Base-by-base conservation (phyloP, 1,140 invertebrate genomes). In the Drosophila takahashii region DNA sequence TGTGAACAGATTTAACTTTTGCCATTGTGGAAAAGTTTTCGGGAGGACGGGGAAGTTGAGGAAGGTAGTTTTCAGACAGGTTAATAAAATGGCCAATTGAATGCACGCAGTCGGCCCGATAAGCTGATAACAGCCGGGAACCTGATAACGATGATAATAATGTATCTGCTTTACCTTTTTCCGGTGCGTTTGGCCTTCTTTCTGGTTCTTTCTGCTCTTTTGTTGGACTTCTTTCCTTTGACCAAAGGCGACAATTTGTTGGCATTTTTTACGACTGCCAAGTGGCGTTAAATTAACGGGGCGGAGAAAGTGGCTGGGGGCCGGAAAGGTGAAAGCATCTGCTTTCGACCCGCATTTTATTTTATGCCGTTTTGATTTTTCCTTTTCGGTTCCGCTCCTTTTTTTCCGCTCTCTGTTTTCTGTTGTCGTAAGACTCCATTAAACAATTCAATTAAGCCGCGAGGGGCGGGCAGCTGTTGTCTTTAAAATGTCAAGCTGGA, bases 351-450 rank as follows among this genome's bases (percentile, higher is more conserved):
- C 83, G 83, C 79, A 86, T 89, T 90, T 87, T 65, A 83, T 83
- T 86, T 87, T 83, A 89, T 86, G 83, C 75, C 79, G 71, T 79
- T 86, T 89, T 89, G 83, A 87, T 87, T 87, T 84, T 77, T 79
- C 51, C 62, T 48, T 70, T 58, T 47, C 61, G 29, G 66, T 50
- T 59, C 48, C 18, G 36, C 47, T 54, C 10, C 34, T 8, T 47
- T 66, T 57, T 59, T 60, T 62, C 22, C 22, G 22, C 22, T 22
- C 0, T 10, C 60, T 27, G 45, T 36, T 45, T 16, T 51, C n/a
- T 67, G 54, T 69, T 64, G 65, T 45, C 60, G 76, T 71, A 87
- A 84, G 84, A 89, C 79, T 89, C 84, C 85, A 89, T 89, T 89
- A 89, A 89, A 89, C 84, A 89, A 89, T 89, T 89, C 84, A 89